A percentile compares a stretch with the other conserved stretches of the same genome.
phyloP scores from a whole-genome alignment of 2,113 vertebrate species.

The Lepus americanus region DNA sequence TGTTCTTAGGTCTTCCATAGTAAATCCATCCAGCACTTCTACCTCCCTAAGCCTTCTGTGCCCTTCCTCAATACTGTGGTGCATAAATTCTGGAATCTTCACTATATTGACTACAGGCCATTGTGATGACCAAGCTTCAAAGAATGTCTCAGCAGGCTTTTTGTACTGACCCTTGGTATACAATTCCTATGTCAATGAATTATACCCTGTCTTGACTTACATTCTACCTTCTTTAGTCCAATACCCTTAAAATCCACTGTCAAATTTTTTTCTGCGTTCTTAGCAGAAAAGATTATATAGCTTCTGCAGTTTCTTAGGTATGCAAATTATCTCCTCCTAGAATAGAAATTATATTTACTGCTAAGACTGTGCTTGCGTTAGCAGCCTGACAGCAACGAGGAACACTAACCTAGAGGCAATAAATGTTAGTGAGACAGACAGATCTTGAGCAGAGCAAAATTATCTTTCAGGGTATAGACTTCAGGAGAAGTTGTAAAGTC shows the following conservation, averaged over 20 bases:
- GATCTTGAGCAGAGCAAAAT: neutral
- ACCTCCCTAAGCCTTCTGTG: neutral
- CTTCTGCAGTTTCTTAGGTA: neutral
- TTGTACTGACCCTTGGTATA: neutral
- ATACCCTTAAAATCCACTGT: neutral
- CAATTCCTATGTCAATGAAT: neutral
- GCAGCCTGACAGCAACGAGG: neutral
- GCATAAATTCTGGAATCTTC: neutral
- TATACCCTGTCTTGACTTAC: neutral
- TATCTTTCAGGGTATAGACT: neutral
- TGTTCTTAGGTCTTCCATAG: neutral
- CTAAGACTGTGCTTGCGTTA: neutral
- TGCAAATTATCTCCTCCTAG: neutral
- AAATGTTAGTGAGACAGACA: neutral
- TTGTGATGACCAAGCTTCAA: neutral
- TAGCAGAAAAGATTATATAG: neutral
- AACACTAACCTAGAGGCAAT: neutral
- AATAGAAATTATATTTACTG: neutral
- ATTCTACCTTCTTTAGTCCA: neutral
- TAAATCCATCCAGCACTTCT: neutral
- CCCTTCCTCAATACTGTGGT: neutral
- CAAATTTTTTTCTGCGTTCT: neutral
- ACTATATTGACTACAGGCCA: neutral
- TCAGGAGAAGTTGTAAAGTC: neutral
- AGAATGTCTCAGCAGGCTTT: neutral